These are phyloP conservation scores for Cristatella mucedo DNA, from an alignment of 2,888 invertebrate species.

Conservation along the genomic window DNA sequence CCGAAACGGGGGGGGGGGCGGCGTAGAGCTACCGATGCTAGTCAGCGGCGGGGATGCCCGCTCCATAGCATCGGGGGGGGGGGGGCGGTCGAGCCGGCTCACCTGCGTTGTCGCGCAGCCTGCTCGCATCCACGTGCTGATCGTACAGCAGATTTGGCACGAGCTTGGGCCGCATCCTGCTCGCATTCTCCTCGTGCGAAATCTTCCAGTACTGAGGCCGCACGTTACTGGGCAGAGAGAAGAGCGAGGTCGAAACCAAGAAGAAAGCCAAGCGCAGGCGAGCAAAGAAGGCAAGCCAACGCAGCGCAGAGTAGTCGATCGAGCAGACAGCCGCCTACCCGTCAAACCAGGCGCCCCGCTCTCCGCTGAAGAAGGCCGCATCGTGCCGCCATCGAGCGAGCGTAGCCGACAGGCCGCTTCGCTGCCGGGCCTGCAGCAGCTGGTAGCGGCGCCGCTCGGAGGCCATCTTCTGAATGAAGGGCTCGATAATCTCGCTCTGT, in stretches of 20 bases:
- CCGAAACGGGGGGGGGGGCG: too few species aligned
- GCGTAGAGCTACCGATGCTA: too few species aligned
- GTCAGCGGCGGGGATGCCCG: too few species aligned
- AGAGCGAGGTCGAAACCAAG: neutral
- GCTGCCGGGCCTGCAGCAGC: constrained; percentile 40
- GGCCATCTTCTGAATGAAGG: constrained; percentile 42
- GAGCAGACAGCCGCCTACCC: constrained; percentile 14
- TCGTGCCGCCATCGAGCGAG: constrained; percentile 45
- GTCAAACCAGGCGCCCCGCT: constrained; percentile 32
- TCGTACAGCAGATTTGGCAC: constrained; percentile 45
- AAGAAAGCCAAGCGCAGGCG: neutral
- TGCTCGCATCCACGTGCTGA: constrained; percentile 46
- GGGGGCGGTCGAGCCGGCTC: constrained; percentile 9
- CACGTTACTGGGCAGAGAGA: neutral
- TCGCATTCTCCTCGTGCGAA: constrained; percentile 48
- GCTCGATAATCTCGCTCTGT: constrained; percentile 44
- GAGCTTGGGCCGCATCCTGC: constrained; percentile 49
- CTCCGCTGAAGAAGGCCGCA: constrained; percentile 45
- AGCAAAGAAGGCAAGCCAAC: neutral
- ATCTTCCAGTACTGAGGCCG: constrained; percentile 44
- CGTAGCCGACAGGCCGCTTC: constrained; percentile 42
- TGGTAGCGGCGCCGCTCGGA: constrained; percentile 44
- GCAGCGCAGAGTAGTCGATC: neutral
- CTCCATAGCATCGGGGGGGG: too few species aligned
- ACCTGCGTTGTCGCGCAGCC: constrained; percentile 46